Percentiles rank a stretch among this genome's conserved stretches.
Conservation (phyloP, 2,797 vertebrate genomes). For the Decapterus maruadsi region DNA sequence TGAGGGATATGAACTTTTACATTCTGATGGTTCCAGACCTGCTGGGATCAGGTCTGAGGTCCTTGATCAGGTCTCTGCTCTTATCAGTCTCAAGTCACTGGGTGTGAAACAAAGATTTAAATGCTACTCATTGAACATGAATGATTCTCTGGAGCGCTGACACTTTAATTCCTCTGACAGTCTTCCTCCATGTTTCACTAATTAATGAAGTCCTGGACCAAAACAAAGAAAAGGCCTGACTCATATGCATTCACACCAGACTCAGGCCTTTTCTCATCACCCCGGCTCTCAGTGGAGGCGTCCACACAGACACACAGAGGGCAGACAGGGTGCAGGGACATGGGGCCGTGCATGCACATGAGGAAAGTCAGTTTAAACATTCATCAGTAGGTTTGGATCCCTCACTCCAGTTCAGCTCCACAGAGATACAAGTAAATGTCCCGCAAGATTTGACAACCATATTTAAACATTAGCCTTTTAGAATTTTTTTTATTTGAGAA, state of each 20-base stretch:
- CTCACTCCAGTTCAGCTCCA: too few species aligned
- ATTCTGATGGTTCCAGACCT: background rate
- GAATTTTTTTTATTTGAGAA: background rate
- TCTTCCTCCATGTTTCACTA: background rate
- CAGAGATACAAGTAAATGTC: too few species aligned
- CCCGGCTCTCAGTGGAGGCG: conserved; percentile 15
- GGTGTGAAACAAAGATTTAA: background rate
- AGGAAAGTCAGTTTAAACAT: too few species aligned
- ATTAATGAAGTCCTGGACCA: conserved; percentile 4
- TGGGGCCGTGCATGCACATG: too few species aligned
- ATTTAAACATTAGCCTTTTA: background rate
- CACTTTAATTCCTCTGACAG: background rate
- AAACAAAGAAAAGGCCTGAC: background rate
- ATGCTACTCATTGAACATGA: conserved; percentile 30
- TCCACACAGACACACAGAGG: background rate
- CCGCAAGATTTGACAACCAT: too few species aligned
- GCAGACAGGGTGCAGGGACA: too few species aligned
- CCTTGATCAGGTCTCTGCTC: too few species aligned
- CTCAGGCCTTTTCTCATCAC: conserved; percentile 57
- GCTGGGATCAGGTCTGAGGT: background rate
- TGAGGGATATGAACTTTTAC: background rate
- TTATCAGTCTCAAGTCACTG: background rate
- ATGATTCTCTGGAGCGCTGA: background rate
- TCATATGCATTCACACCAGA: background rate
- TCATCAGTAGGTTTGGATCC: too few species aligned